Evolutionary conservation across 2,797 vertebrate species (phyloP).

Genomic region (Mus minutoides): DNA sequence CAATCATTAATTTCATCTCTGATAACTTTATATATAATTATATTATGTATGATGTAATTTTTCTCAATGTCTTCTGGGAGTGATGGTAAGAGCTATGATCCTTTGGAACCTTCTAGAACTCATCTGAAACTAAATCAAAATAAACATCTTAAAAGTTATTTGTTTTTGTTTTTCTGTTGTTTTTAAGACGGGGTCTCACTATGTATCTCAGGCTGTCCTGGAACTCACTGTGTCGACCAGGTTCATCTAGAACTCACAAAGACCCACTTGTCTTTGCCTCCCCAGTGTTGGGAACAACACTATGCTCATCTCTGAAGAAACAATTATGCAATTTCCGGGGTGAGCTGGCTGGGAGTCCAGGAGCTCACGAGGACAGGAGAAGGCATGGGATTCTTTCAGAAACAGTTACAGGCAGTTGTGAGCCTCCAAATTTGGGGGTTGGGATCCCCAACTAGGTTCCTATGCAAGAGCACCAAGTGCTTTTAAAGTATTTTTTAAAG

Average conservation of each 20-base stretch:
- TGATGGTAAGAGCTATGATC: neutral
- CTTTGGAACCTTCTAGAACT: neutral
- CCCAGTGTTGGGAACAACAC: neutral
- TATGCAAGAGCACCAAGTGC: neutral
- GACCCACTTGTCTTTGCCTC: neutral
- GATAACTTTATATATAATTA: neutral
- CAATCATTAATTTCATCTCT: neutral
- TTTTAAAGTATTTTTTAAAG: neutral
- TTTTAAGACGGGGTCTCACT: neutral
- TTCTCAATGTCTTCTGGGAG: neutral
- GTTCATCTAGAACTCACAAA: neutral
- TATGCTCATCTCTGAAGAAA: neutral
- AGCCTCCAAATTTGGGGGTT: neutral
- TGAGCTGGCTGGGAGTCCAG: no score
- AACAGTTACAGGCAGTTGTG: neutral
- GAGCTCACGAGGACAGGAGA: neutral
- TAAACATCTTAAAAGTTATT: neutral
- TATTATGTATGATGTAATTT: neutral
- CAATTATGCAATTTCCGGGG: neutral
- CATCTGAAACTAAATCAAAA: slow-evolving; percentile 27
- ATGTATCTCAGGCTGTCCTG: neutral
- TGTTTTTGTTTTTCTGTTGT: neutral
- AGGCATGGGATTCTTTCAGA: no score
- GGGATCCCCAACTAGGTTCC: neutral
- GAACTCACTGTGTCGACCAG: neutral